A percentile compares a stretch with the other conserved stretches of the same genome.
Evolutionary conservation across 2,113 vertebrate species (phyloP).

Genomic region (Chamaetylas fuelleborni): DNA sequence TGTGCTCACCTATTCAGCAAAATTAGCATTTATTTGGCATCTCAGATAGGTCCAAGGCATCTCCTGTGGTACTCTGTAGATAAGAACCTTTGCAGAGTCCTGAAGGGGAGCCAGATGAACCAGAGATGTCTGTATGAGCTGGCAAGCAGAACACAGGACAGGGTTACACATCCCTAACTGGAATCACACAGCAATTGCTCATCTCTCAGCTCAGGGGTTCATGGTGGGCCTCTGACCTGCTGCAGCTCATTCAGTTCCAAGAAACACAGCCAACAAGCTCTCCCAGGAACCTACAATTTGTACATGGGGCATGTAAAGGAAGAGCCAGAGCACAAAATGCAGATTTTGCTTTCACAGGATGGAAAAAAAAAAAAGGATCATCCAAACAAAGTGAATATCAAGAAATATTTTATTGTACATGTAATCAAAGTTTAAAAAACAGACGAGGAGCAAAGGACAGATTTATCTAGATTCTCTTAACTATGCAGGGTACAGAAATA

Average conservation of each 20-base stretch:
- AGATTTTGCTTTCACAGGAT: background rate
- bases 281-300: background rate
- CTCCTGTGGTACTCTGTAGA: background rate
- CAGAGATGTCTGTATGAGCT: background rate
- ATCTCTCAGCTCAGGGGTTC: background rate
- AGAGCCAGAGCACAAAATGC: background rate
- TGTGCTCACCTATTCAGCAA: background rate
- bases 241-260: background rate
- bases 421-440: constrained; percentile 63
- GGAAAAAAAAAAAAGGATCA: background rate
- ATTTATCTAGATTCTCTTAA: constrained; percentile 45
- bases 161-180: background rate
- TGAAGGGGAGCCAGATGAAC: background rate
- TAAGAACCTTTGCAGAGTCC: background rate
- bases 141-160: background rate
- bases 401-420: constrained; percentile 76
- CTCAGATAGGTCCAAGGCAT: background rate
- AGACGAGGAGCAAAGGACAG: constrained; percentile 58
- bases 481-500: constrained; percentile 58
- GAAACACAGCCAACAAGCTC: background rate
- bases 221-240: background rate
- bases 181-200: background rate
- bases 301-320: background rate
- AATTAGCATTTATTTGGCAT: background rate
- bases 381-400: constrained; percentile 60